phyloP scores from a whole-genome alignment of 2,888 invertebrate species.

The Drosophila anceps region DNA sequence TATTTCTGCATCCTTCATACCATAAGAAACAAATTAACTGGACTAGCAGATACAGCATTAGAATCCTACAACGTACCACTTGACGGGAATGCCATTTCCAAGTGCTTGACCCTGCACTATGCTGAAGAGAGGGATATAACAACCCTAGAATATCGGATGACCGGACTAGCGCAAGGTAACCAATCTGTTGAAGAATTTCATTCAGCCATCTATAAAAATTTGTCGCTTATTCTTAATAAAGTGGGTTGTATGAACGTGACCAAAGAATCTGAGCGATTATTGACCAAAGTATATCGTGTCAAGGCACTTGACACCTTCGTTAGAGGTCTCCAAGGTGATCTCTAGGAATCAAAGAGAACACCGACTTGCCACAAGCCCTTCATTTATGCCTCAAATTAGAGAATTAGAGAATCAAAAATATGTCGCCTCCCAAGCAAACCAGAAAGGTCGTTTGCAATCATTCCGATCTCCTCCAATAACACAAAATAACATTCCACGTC shows the following conservation, averaged over 20 bases:
- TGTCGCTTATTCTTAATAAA: background rate
- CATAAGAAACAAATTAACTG: background rate
- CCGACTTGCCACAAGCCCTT: background rate
- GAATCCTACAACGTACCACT: background rate
- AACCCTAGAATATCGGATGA: background rate
- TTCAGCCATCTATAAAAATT: background rate
- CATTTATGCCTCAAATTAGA: background rate
- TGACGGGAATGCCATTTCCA: background rate
- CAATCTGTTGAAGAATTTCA: background rate
- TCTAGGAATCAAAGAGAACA: background rate
- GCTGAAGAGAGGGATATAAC: background rate
- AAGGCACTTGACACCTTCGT: background rate
- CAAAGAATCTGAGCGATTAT: background rate
- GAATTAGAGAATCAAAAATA: background rate
- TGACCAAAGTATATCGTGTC: background rate
- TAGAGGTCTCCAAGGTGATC: no score
- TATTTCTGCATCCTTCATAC: slow-evolving; percentile 1
- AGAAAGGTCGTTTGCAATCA: background rate
- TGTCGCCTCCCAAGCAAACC: background rate
- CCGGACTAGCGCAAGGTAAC: background rate
- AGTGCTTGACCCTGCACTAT: background rate
- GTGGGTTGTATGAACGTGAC: background rate
- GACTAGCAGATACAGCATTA: background rate
- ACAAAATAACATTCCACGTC: background rate
- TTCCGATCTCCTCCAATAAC: background rate